Base-by-base conservation (phyloP, 2,888 invertebrate species). In the Clistopyga incitator region DNA sequence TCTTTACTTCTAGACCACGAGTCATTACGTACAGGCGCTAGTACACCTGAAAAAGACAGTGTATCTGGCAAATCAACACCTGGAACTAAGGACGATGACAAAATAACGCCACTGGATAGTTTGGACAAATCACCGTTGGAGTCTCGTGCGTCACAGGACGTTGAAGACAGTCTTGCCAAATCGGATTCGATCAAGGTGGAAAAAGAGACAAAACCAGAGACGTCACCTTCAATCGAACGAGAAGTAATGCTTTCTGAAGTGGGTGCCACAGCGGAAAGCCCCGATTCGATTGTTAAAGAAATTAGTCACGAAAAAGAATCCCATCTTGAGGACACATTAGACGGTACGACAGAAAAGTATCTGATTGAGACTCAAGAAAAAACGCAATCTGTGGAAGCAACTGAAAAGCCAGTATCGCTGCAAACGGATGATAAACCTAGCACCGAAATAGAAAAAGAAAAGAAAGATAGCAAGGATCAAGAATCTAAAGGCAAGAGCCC, bases 291-390 rank as follows among this genome's bases (percentile, higher is more conserved):
- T 34, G 34, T 34, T 6, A 34, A 34, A 8, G 34, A 34, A 34
- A 8, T 34, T 6, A 34, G 4, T 34, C 34, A 34, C 8, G 38
- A 38, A 38, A 38, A 38, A 10, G 10, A 10, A 38, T 38, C 38
- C 38, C 10, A 38, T 38, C 6, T 38, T 38, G 1, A 6, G 8
- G 38, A 38, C 10, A 0, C 8, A 38, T 38, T 38, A 38, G 38
- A 38, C 38, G 91, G 91, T 75, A 87, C 90, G 6, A 90, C 86
- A 2, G 92, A 92, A 81, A 92, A 92, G 75, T 91, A 92, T 84
- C 78, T 92, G 25, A 90, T 90, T 64, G 92, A 92, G 81, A 90
- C 88, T 1, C 91, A 92, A 77, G 91, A 91, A 81, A 91, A 91
- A 29, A 20, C 50, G 3, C 56, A 72, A 61, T 25, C n/a, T 38